Base-by-base conservation (phyloP, 2,113 vertebrate genomes). In the Onychostoma macrolepis region DNA sequence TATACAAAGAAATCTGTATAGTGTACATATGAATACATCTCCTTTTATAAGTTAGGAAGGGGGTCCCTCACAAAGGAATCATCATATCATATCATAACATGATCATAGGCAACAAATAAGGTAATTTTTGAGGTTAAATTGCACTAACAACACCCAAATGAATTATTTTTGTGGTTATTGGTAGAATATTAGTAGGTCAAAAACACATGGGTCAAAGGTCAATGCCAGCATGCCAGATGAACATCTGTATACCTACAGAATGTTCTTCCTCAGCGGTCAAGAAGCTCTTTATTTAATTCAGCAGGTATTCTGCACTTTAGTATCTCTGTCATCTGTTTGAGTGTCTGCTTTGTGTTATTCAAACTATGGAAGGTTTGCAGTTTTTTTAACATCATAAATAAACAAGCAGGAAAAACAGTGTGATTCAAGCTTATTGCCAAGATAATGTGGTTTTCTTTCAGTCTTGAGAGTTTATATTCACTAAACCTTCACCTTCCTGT, bases 391-490 rank as follows among this genome's bases (percentile, higher is more conserved):
- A 61, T 33, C 78, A 43, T 26, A 45, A 81, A 41, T n/a, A n/a
- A 48, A 48, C 45, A 48, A 26, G 30, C 19, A 1, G 4, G 15
- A 50, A 17, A 5, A 36, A 79, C 19, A 13, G 7, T 26, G 26
- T 21, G 24, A 65, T 43, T 65, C n/a, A 82, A 45, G 58, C 36
- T 82, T 67, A 82, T 82, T 82, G 58, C n/a, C 38, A 28, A 65
- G 38, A 82, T 71, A 71, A 69, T 69, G 19, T 33, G n/a, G 41
- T 71, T 41, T 63, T 17, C 5, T 6, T 61, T 80, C 77, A 58
- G 50, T n/a, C 19, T 38, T 58, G 6, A 56, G 21, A 28, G 8
- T 41, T 45, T 77, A 61, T 48, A 65, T 13, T 24, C 43, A 50
- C 11, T 6, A 17, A 83, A 50, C 41, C 61, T 48, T 71, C 63